phyloP scores from a whole-genome alignment of 1,140 invertebrate species.

The Trissolcus basalis region DNA sequence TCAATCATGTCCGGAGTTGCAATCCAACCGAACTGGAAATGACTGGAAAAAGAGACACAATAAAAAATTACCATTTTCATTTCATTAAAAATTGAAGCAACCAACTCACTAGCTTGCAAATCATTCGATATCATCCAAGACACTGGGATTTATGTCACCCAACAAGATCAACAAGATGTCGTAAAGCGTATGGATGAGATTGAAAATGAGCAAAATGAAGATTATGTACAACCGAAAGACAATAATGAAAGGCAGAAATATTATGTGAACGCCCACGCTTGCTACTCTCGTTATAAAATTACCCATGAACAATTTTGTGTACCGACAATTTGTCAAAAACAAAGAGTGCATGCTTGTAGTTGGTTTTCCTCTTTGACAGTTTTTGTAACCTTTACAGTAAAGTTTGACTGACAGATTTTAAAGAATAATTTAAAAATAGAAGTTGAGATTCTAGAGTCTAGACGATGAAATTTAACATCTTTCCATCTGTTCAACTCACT shows the following conservation, averaged over 20 bases:
- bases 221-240: slow-evolving; percentile 34
- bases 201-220: slow-evolving; percentile 27
- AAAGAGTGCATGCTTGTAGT: no score
- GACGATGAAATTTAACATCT: no score
- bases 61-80: not conserved
- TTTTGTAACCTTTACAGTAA: no score
- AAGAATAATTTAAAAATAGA: no score
- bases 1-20: slow-evolving; percentile 91
- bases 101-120: no score
- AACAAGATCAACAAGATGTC: slow-evolving; percentile 29
- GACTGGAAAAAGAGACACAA: slow-evolving; percentile 62
- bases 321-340: not conserved
- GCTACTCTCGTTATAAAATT: slow-evolving; percentile 27
- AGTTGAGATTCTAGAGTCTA: no score
- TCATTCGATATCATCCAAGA: slow-evolving; percentile 9
- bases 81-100: no score
- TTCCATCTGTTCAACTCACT: slow-evolving; percentile 72
- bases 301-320: slow-evolving; percentile 17
- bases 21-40: slow-evolving; percentile 96
- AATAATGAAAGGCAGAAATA: slow-evolving; percentile 40
- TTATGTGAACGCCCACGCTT: slow-evolving; percentile 17
- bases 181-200: slow-evolving; percentile 24
- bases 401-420: no score
- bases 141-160: slow-evolving; percentile 16
- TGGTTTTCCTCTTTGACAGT: no score